These are phyloP conservation scores for Pristionchus exspectatus DNA, from an alignment of 2,888 invertebrate genomes.

Conservation along the genomic window DNA sequence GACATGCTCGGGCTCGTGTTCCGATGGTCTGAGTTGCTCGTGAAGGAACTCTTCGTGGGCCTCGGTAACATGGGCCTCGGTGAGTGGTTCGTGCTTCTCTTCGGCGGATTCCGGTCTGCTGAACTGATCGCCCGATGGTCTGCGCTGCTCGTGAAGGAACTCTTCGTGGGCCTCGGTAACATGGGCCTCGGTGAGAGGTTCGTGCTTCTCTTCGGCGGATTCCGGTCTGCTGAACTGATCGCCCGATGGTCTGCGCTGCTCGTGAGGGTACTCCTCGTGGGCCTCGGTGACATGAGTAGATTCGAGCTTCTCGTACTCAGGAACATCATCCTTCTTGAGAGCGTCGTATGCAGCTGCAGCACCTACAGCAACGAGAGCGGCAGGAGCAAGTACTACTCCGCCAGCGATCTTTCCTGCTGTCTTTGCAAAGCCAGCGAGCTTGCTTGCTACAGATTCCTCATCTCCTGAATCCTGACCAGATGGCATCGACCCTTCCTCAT, in stretches of 20 bases:
- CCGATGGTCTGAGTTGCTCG: constrained; percentile 14
- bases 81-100: background rate
- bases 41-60: background rate
- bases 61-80: background rate
- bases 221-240: too few relatives aligned
- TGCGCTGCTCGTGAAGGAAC: constrained; percentile 37
- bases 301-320: background rate
- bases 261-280: too few relatives aligned
- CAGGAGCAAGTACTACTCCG: constrained; percentile 57
- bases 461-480: constrained; percentile 20
- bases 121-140: constrained; percentile 48
- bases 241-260: too few relatives aligned
- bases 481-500: background rate
- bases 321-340: constrained; percentile 46
- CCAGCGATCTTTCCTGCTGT: constrained; percentile 60
- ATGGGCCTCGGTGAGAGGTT: too few relatives aligned
- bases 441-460: constrained; percentile 35
- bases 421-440: constrained; percentile 55
- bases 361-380: constrained; percentile 55
- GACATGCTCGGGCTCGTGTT: constrained; percentile 33
- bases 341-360: constrained; percentile 51
- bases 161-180: too few relatives aligned
- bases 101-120: background rate
- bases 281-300: too few relatives aligned
- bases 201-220: too few relatives aligned